These are phyloP conservation scores for Dendrophyllia cribrosa DNA, from an alignment of 64 coral and sea anemone species.

Conservation along the genomic window DNA sequence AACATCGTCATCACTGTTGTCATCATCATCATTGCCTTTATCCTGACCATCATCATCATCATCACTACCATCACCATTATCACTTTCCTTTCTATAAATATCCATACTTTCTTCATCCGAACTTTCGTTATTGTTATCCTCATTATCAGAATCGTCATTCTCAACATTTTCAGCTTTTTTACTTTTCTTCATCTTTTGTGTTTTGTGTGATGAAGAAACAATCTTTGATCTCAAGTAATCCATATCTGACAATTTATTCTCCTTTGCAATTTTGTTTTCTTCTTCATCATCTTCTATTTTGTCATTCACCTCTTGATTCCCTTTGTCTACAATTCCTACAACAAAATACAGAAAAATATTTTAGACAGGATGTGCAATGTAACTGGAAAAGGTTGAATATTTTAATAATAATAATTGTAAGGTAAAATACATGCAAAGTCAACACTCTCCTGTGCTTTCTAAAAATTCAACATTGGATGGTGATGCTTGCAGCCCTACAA, in stretches of 20 bases:
- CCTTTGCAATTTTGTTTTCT: background rate
- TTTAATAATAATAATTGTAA: no score
- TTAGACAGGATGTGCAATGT: background rate
- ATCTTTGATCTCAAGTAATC: constrained; percentile 93
- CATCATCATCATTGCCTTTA: constrained; percentile 13
- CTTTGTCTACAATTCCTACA: constrained; percentile 9
- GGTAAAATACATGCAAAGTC: no score
- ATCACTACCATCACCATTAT: constrained; percentile 35
- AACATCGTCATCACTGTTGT: constrained; percentile 3
- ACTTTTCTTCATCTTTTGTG: background rate
- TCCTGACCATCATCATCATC: constrained; percentile 15
- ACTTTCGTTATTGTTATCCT: background rate
- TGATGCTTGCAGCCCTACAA: no score
- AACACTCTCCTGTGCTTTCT: no score
- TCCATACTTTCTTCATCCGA: background rate
- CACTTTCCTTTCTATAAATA: constrained; percentile 32
- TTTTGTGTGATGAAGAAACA: background rate
- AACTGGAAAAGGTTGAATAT: background rate
- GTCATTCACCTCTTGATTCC: background rate
- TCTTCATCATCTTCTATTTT: constrained; percentile 3
- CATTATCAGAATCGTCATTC: constrained; percentile 1
- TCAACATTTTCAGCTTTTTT: background rate
- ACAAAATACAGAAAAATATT: background rate
- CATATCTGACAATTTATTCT: constrained; percentile 85
- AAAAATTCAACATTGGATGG: no score